Conservation (phyloP, 2,888 invertebrate genomes). For the Desoria tigrina region DNA sequence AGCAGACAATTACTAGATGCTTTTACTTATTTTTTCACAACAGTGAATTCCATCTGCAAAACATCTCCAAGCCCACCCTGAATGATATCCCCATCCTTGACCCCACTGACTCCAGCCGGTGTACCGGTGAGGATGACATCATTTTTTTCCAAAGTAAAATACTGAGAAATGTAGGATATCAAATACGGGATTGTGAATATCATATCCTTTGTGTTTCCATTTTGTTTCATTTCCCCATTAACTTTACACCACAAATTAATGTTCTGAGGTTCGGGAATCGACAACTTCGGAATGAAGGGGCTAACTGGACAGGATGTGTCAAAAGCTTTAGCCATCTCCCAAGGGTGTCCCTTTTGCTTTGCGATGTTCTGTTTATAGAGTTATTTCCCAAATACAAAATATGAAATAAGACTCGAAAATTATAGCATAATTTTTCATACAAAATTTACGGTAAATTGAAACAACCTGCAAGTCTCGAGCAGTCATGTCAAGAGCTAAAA, state of each 20-base stretch:
- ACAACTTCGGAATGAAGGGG: conserved; percentile 62
- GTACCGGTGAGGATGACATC: conserved; percentile 77
- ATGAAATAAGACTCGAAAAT: too few species aligned
- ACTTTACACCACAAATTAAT: conserved; percentile 65
- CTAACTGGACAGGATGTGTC: conserved; percentile 74
- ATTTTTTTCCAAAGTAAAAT: conserved; percentile 71
- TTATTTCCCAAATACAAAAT: not conserved
- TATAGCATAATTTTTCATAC: too few species aligned
- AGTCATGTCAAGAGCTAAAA: conserved; percentile 74
- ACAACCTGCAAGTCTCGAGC: conserved; percentile 60
- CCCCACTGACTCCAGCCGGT: conserved; percentile 67
- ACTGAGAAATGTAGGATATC: conserved; percentile 67
- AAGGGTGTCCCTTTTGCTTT: conserved; percentile 67
- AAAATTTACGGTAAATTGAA: not conserved
- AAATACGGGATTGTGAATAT: conserved; percentile 68
- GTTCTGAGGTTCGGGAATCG: conserved; percentile 64
- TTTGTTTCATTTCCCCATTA: conserved; percentile 65
- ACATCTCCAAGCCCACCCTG: conserved; percentile 61
- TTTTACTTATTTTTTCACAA: not conserved
- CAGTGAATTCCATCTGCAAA: conserved; percentile 38
- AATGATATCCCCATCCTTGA: conserved; percentile 66
- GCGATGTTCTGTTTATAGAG: conserved; percentile 55
- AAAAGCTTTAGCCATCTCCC: conserved; percentile 76
- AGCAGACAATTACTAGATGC: not conserved
- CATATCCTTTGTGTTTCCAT: conserved; percentile 68